Percentiles rank a stretch among this genome's conserved stretches.
phyloP scores from a whole-genome alignment of 2,797 vertebrate species.

The Phataginus tetradactyla region DNA sequence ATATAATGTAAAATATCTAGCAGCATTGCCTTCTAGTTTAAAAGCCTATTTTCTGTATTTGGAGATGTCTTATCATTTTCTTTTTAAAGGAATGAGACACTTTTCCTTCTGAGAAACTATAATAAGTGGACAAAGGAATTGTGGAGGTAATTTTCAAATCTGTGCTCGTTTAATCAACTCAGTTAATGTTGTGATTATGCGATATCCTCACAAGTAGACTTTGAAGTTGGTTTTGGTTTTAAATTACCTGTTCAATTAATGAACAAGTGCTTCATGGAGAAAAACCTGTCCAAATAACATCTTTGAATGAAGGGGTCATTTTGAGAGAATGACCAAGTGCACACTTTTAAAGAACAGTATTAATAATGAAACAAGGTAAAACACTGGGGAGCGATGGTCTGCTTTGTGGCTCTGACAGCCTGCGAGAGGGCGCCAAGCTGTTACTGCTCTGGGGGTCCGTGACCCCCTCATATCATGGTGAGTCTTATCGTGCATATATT shows the following conservation, averaged over 20 bases:
- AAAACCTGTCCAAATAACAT: slow-evolving; percentile 59
- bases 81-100: slow-evolving; percentile 3
- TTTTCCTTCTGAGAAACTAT: slow-evolving; percentile 17
- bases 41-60: neutral
- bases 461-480: neutral
- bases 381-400: neutral
- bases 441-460: neutral
- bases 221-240: slow-evolving; percentile 55
- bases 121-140: slow-evolving; percentile 39
- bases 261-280: slow-evolving; percentile 54
- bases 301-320: slow-evolving; percentile 42
- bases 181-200: slow-evolving; percentile 74
- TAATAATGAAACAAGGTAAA: neutral
- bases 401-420: neutral
- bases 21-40: neutral
- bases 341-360: slow-evolving; percentile 53
- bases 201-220: slow-evolving; percentile 51
- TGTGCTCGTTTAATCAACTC: slow-evolving; percentile 60
- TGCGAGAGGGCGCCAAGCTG: neutral
- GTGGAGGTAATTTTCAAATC: slow-evolving; percentile 76
- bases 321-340: slow-evolving; percentile 16
- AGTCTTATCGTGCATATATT: neutral
- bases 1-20: neutral
- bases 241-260: slow-evolving; percentile 68
- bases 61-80: slow-evolving; percentile 29